These are phyloP conservation scores for Ochropleura leucogaster DNA, from an alignment of 2,888 invertebrate species.

Conservation along the genomic window DNA sequence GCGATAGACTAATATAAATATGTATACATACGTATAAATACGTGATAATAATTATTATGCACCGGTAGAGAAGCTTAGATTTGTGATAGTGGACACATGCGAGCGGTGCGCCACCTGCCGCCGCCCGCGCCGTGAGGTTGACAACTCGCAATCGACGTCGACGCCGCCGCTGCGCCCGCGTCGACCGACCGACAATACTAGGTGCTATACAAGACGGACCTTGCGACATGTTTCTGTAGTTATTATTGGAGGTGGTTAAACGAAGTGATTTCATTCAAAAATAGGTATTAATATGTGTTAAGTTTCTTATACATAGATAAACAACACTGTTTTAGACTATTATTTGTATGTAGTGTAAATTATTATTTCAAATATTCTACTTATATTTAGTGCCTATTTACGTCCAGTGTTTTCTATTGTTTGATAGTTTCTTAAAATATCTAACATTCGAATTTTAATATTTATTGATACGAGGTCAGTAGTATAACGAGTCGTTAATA, in stretches of 20 bases:
- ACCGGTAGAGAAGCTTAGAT: conserved; percentile 90
- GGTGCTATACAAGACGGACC: conserved; percentile 89
- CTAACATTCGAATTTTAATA: conserved; percentile 85
- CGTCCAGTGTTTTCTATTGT: conserved; percentile 86
- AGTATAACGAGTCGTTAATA: conserved; percentile 80
- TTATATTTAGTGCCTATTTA: conserved; percentile 87
- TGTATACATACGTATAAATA: conserved; percentile 89
- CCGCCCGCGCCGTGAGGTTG: conserved; percentile 80
- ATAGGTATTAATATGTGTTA: conserved; percentile 88
- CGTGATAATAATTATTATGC: conserved; percentile 89
- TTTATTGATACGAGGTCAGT: conserved; percentile 89
- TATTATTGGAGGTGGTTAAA: conserved; percentile 84
- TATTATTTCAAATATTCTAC: conserved; percentile 83
- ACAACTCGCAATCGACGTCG: conserved; percentile 83
- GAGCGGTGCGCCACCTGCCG: conserved; percentile 70
- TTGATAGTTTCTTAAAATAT: conserved; percentile 82
- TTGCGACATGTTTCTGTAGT: conserved; percentile 87
- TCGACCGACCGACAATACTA: conserved; percentile 90
- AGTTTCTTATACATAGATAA: conserved; percentile 82
- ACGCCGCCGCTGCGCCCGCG: conserved; percentile 74
- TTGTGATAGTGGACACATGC: conserved; percentile 87
- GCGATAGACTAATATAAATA: conserved; percentile 84
- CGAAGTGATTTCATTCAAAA: conserved; percentile 85
- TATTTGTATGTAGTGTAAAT: conserved; percentile 88
- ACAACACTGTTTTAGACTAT: conserved; percentile 84